phyloP scores from a whole-genome alignment of 1,140 invertebrate species.

The Coelopa frigida region DNA sequence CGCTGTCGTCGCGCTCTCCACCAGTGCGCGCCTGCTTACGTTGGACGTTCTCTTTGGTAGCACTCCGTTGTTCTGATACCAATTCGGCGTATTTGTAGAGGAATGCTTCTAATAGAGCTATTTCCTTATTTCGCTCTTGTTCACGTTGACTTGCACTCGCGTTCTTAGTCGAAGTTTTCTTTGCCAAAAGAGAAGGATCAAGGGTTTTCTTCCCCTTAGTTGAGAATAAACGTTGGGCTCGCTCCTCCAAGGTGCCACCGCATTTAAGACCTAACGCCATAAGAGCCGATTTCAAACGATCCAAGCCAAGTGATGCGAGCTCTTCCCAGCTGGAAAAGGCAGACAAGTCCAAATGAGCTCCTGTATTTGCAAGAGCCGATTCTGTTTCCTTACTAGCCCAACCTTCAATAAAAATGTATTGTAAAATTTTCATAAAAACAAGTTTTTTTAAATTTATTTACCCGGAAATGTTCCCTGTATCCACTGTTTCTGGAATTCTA shows the following conservation, averaged over 20 bases:
- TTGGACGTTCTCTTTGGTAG: slow-evolving; percentile 97
- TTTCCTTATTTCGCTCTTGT: slow-evolving; percentile 69
- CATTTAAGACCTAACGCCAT: slow-evolving; percentile 98
- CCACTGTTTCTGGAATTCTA: slow-evolving; percentile 86
- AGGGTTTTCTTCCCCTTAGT: slow-evolving; percentile 91
- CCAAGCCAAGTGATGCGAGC: slow-evolving; percentile 89
- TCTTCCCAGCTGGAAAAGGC: slow-evolving; percentile 98
- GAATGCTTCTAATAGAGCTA: slow-evolving; percentile 81
- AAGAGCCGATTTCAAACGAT: slow-evolving; percentile 94
- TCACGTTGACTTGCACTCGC: slow-evolving; percentile 58
- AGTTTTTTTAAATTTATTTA: too few relatives aligned
- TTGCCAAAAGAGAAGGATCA: slow-evolving; percentile 85
- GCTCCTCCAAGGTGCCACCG: slow-evolving; percentile 94
- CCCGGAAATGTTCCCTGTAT: slow-evolving; percentile 78
- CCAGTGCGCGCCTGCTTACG: slow-evolving; percentile 95
- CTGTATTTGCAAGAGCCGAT: slow-evolving; percentile 83
- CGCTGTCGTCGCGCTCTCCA: slow-evolving; percentile 87
- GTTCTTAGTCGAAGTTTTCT: slow-evolving; percentile 62
- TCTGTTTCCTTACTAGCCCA: slow-evolving; percentile 92
- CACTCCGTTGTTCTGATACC: slow-evolving; percentile 72
- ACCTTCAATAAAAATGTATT: slow-evolving; percentile 34
- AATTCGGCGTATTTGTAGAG: slow-evolving; percentile 80
- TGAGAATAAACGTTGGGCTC: slow-evolving; percentile 89
- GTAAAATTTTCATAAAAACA: background rate
- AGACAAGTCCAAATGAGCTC: slow-evolving; percentile 92